phyloP scores from a whole-genome alignment of 1,140 invertebrate species.

The Drosophila subobscura region DNA sequence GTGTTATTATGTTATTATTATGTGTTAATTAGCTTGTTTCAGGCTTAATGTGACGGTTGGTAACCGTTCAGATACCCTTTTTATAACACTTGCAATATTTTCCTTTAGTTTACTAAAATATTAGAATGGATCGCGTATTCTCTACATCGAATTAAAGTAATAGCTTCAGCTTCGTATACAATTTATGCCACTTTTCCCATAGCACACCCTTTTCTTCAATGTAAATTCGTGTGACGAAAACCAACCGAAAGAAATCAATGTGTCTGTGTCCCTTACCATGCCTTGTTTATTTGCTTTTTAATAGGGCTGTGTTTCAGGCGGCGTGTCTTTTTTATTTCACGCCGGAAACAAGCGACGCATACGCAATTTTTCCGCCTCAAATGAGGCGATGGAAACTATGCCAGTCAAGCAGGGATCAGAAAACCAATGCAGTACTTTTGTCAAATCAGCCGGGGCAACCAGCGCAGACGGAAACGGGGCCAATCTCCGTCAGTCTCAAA shows the following conservation, averaged over 20 bases:
- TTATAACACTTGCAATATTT: background rate
- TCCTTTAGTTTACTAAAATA: background rate
- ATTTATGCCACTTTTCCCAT: too few relatives aligned
- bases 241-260: slow-evolving; percentile 11
- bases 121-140: background rate
- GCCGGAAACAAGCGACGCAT: slow-evolving; percentile 63
- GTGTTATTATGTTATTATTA: too few relatives aligned
- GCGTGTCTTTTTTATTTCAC: slow-evolving; percentile 54
- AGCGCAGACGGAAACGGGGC: slow-evolving; percentile 1
- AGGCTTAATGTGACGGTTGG: slow-evolving; percentile 42
- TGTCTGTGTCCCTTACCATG: slow-evolving; percentile 18
- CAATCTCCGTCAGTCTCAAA: slow-evolving; percentile 29
- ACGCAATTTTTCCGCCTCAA: slow-evolving; percentile 56
- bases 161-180: too few relatives aligned
- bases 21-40: slow-evolving; percentile 78
- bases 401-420: slow-evolving; percentile 8
- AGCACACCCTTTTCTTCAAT: slow-evolving; percentile 6
- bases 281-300: slow-evolving; percentile 66
- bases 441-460: slow-evolving; percentile 41
- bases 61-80: slow-evolving; percentile 26
- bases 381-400: slow-evolving; percentile 66
- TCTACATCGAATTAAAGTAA: slow-evolving; percentile 1
- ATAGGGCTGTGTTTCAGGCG: slow-evolving; percentile 39
- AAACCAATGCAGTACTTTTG: slow-evolving; percentile 57
- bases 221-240: slow-evolving; percentile 39